These are phyloP conservation scores for Ashinkailepas kermadecensis DNA, from an alignment of 2,888 invertebrate species.

Conservation along the genomic window DNA sequence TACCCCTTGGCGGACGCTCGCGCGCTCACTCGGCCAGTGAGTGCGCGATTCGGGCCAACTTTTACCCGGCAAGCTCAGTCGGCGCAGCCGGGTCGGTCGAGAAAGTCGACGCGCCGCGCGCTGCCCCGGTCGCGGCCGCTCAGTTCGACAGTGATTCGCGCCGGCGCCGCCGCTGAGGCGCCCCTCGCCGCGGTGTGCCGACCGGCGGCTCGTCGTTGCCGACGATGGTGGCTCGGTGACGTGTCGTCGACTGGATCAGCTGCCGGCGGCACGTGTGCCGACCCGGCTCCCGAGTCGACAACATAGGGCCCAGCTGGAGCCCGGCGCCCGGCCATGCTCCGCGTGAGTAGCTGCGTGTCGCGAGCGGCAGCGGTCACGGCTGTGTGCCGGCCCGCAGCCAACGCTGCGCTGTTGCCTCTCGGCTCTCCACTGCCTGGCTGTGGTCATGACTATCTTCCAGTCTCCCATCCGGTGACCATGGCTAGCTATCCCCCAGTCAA, in stretches of 20 bases:
- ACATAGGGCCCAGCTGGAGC: neutral
- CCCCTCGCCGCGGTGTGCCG: neutral
- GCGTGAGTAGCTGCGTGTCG: neutral
- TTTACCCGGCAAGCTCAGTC: conserved; percentile 12
- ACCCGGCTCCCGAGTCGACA: neutral
- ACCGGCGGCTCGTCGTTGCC: neutral
- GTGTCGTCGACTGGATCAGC: neutral
- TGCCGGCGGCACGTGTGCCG: neutral
- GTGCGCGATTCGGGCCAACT: conserved; percentile 20
- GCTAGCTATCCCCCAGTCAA: no score
- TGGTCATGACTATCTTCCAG: no score
- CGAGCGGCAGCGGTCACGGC: no score
- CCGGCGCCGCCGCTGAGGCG: neutral
- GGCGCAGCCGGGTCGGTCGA: neutral
- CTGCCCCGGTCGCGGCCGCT: neutral
- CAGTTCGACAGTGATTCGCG: neutral
- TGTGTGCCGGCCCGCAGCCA: no score
- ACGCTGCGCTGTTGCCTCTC: no score
- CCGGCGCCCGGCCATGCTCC: neutral
- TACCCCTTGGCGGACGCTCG: no score
- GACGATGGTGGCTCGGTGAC: neutral
- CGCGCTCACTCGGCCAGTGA: no score
- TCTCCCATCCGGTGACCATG: no score
- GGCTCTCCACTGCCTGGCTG: no score
- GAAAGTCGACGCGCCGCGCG: neutral